These are phyloP conservation scores for Grus americana DNA, from an alignment of 2,113 vertebrate species.

Conservation along the genomic window DNA sequence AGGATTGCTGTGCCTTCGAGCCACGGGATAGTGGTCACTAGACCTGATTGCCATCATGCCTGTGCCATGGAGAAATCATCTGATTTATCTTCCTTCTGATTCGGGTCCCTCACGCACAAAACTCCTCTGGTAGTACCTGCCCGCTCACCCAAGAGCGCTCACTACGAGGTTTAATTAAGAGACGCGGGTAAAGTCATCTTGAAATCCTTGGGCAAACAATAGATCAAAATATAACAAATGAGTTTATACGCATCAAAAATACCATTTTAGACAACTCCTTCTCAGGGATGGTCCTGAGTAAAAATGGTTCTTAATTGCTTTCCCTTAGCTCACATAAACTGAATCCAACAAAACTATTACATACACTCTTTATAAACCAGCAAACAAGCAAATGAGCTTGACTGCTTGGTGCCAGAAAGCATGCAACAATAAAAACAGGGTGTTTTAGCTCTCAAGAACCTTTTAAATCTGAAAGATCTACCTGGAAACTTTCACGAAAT, in stretches of 20 bases:
- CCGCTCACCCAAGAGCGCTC: background rate
- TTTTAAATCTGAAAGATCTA: background rate
- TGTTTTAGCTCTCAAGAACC: background rate
- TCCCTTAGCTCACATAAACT: background rate
- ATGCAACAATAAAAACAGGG: background rate
- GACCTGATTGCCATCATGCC: background rate
- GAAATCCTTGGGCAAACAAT: background rate
- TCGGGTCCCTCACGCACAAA: fast-evolving
- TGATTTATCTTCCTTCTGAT: background rate
- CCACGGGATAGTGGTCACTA: background rate
- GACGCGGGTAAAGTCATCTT: background rate
- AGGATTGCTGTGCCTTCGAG: background rate
- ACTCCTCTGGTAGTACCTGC: background rate
- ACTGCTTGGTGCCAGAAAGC: background rate
- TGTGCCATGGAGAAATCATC: background rate
- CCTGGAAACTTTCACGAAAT: background rate
- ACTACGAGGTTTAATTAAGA: background rate
- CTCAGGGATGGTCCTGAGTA: background rate
- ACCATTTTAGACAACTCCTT: background rate
- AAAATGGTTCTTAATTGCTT: background rate
- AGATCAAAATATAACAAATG: background rate
- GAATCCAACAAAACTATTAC: background rate
- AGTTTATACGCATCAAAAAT: background rate
- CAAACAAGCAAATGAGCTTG: background rate
- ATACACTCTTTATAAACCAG: background rate